phyloP scores from a whole-genome alignment of 2,797 vertebrate genomes.

The Euthynnus affinis region DNA sequence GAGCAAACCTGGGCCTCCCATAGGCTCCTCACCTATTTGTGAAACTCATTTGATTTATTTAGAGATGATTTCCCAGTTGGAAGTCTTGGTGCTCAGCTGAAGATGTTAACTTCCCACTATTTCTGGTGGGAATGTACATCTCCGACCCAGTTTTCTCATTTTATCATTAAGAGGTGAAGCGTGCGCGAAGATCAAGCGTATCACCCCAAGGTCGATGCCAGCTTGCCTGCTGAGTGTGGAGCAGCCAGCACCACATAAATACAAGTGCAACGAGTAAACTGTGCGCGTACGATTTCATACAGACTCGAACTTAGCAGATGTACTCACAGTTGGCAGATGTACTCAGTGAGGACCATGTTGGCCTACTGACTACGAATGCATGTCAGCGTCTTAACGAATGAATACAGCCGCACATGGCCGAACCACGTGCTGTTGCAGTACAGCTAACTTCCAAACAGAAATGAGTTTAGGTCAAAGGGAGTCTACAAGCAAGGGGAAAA shows the following conservation, averaged over 20 bases:
- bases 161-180: conserved; percentile 81
- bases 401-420: conserved; percentile 37
- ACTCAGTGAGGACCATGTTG: conserved; percentile 30
- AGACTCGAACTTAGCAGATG: conserved; percentile 59
- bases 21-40: conserved; percentile 85
- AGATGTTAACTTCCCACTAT: conserved; percentile 85
- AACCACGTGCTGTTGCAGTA: conserved; percentile 11
- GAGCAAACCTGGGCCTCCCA: conserved; percentile 83
- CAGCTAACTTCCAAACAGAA: background rate
- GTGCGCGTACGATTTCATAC: conserved; percentile 49
- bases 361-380: conserved; percentile 31
- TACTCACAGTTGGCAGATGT: conserved; percentile 61
- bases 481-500: background rate
- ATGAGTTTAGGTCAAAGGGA: background rate
- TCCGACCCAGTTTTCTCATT: conserved; percentile 86
- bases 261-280: conserved; percentile 62
- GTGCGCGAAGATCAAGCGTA: conserved; percentile 74
- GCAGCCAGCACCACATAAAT: conserved; percentile 57
- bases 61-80: conserved; percentile 88
- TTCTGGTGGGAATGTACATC: conserved; percentile 83
- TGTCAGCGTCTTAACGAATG: conserved; percentile 53
- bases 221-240: conserved; percentile 66
- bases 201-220: conserved; percentile 74
- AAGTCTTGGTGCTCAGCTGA: conserved; percentile 79
- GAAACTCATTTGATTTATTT: conserved; percentile 88